phyloP scores from a whole-genome alignment of 2,888 invertebrate genomes.

The Eupithecia abbreviata region DNA sequence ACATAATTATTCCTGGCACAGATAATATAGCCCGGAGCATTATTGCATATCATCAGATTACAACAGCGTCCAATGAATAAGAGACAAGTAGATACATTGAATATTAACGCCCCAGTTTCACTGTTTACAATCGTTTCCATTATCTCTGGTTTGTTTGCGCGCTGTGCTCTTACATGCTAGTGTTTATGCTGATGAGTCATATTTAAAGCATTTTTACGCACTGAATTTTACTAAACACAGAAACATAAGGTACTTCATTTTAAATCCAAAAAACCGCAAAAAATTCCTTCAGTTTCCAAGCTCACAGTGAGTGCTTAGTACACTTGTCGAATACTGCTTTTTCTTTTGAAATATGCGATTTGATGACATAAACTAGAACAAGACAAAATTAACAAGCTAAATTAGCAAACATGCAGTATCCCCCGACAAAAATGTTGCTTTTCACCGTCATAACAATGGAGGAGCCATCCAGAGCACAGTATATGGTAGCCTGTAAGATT shows the following conservation, averaged over 20 bases:
- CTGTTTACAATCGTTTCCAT: slow-evolving; percentile 51
- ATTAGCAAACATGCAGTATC: too few relatives aligned
- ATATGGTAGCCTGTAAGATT: background rate
- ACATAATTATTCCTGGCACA: background rate
- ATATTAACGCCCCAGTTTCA: slow-evolving; percentile 54
- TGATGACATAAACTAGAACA: too few relatives aligned
- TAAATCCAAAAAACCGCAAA: background rate
- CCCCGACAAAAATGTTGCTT: too few relatives aligned
- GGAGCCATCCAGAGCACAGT: too few relatives aligned
- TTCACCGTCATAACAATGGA: too few relatives aligned
- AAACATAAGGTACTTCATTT: background rate
- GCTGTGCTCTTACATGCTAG: slow-evolving; percentile 15
- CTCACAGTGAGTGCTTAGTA: too few relatives aligned
- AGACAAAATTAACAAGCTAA: too few relatives aligned
- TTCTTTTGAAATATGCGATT: too few relatives aligned
- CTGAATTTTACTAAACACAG: background rate
- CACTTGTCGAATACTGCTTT: too few relatives aligned
- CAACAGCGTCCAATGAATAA: slow-evolving; percentile 13
- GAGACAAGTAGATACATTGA: slow-evolving; percentile 35
- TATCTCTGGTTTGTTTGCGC: slow-evolving; percentile 33
- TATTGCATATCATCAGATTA: background rate
- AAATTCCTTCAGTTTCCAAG: too few relatives aligned
- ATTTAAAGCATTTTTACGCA: background rate
- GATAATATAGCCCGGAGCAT: background rate
- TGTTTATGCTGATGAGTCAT: slow-evolving; percentile 9